Conservation (phyloP, 1,140 invertebrate genomes). For the Solenopsis invicta region DNA sequence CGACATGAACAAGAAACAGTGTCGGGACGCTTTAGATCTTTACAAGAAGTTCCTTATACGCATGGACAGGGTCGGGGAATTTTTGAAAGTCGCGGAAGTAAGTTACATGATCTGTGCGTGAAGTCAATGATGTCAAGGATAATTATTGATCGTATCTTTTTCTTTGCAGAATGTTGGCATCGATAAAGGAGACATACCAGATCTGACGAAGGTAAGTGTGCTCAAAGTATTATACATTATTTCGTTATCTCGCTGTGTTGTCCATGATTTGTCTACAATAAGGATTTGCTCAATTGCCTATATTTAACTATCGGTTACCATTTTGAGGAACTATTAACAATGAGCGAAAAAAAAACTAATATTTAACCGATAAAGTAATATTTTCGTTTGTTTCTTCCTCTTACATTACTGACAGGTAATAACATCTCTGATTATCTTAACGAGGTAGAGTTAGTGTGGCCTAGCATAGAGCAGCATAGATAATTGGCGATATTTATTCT, state of each 20-base stretch:
- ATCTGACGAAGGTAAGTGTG: slow-evolving; percentile 94
- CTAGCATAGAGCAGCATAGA: slow-evolving; percentile 45
- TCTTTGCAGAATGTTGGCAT: slow-evolving; percentile 96
- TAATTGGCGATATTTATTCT: slow-evolving; percentile 39
- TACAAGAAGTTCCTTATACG: slow-evolving; percentile 99
- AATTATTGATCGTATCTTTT: slow-evolving; percentile 41
- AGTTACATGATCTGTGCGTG: slow-evolving; percentile 61
- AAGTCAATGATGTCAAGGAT: not conserved
- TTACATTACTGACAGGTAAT: slow-evolving; percentile 61
- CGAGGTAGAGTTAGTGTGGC: slow-evolving; percentile 49
- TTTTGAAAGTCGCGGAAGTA: slow-evolving; percentile 98
- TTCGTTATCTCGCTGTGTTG: not conserved
- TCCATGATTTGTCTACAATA: not conserved
- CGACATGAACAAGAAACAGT: slow-evolving; percentile 99
- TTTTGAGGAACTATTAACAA: slow-evolving; percentile 30
- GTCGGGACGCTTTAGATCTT: slow-evolving; percentile 98
- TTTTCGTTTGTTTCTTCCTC: slow-evolving; percentile 51
- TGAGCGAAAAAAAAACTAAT: slow-evolving; percentile 26
- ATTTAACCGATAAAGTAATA: slow-evolving; percentile 50
- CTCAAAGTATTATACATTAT: not conserved
- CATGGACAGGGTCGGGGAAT: slow-evolving; percentile 99
- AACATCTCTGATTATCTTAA: slow-evolving; percentile 51
- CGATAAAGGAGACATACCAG: slow-evolving; percentile 99
- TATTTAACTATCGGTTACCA: slow-evolving; percentile 15
- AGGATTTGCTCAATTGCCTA: slow-evolving; percentile 15